These are phyloP conservation scores for Sturnira hondurensis DNA, from an alignment of 2,113 vertebrate species.

Conservation along the genomic window DNA sequence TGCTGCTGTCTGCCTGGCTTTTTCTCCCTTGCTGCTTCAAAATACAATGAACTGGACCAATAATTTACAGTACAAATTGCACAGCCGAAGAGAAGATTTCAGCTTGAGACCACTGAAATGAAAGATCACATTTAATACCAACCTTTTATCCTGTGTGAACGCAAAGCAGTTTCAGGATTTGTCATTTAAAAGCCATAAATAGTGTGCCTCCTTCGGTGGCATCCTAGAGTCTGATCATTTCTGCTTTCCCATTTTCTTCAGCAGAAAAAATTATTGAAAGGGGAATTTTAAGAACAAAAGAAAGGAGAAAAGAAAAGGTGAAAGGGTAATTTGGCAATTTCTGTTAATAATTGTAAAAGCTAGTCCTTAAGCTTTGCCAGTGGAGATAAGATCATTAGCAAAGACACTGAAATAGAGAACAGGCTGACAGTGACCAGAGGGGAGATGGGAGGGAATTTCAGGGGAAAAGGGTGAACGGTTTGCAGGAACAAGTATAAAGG, in stretches of 20 bases:
- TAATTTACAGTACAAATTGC: conserved; percentile 41
- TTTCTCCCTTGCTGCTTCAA: not conserved
- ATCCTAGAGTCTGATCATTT: not conserved
- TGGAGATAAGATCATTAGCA: not conserved
- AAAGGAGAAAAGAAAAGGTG: not conserved
- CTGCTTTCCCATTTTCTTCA: not conserved
- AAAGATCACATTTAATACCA: conserved; percentile 59
- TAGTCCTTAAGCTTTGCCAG: not conserved
- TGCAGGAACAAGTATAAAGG: too few species aligned
- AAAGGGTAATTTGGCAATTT: not conserved
- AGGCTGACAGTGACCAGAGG: too few species aligned
- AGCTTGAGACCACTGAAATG: not conserved
- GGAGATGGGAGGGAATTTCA: too few species aligned
- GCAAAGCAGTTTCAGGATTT: conserved; percentile 49
- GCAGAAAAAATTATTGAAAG: not conserved
- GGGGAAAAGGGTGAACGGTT: too few species aligned
- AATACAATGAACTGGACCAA: not conserved
- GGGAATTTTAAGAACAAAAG: not conserved
- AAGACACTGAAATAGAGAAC: too few species aligned
- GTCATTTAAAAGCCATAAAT: conserved; percentile 33
- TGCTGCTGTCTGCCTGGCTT: not conserved
- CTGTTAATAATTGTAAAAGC: not conserved
- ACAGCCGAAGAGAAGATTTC: conserved; percentile 3
- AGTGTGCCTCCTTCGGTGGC: not conserved
- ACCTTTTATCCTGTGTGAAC: conserved; percentile 19